phyloP scores from a whole-genome alignment of 2,888 invertebrate genomes.

The Cyaniris semiargus region DNA sequence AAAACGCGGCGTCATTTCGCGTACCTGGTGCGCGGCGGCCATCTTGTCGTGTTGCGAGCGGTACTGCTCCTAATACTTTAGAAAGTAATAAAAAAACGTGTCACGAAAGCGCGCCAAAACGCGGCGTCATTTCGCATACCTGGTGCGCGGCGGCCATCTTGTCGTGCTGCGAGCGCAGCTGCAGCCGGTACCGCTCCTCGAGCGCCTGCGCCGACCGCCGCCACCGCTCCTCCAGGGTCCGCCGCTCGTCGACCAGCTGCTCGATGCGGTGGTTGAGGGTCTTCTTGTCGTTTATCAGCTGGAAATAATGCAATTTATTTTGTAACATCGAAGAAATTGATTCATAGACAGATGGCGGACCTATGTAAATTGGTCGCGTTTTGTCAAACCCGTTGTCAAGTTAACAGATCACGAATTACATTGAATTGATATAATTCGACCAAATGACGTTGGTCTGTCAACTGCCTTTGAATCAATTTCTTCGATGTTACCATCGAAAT shows the following conservation, averaged over 20 bases:
- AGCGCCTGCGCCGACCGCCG: conserved; percentile 83
- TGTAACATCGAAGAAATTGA: not conserved
- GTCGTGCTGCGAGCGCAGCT: conserved; percentile 87
- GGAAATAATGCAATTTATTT: conserved; percentile 34
- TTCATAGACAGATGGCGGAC: no score
- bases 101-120: not conserved
- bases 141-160: conserved; percentile 89
- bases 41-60: conserved; percentile 88
- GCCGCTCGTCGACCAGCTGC: conserved; percentile 82
- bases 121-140: conserved; percentile 46
- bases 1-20: not conserved
- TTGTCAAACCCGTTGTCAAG: no score
- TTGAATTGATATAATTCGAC: no score
- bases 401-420: no score
- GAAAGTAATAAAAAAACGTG: no score
- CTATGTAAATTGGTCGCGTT: no score
- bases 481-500: not conserved
- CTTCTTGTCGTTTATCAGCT: conserved; percentile 89
- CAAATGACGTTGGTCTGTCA: no score
- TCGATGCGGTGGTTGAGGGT: conserved; percentile 87
- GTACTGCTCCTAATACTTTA: conserved; percentile 89
- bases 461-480: no score
- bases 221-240: conserved; percentile 84
- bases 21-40: conserved; percentile 86
- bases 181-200: conserved; percentile 88